A percentile compares a stretch with the other conserved stretches of the same genome.
Evolutionary conservation across 2,888 invertebrate species (phyloP).

Genomic region (Aquatica leii): DNA sequence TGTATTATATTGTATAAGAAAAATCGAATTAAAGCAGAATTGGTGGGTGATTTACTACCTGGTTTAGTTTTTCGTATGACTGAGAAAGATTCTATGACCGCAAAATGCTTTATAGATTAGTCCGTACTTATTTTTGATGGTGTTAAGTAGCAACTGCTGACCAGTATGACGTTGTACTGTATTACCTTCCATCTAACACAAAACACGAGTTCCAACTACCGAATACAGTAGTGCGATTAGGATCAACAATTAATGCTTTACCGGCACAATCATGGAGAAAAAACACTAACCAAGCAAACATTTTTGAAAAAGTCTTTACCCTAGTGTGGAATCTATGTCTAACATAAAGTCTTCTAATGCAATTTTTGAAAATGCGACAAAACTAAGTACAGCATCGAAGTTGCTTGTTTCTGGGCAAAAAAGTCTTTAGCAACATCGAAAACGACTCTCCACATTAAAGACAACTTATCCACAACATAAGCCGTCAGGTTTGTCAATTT

Average conservation of each 20-base stretch:
- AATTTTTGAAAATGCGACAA: constrained; percentile 2
- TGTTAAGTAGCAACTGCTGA: too few relatives aligned
- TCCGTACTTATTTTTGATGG: constrained; percentile 12
- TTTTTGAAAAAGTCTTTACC: background rate
- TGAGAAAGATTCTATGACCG: constrained; percentile 6
- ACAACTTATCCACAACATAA: constrained; percentile 13
- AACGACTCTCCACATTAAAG: background rate
- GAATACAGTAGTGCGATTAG: background rate
- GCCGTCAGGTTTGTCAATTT: constrained; percentile 7
- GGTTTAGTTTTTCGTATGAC: constrained; percentile 12
- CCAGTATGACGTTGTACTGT: background rate
- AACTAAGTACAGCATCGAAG: constrained; percentile 1
- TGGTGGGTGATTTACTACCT: background rate
- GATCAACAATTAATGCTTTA: constrained; percentile 4
- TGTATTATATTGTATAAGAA: constrained; percentile 14
- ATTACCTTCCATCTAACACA: background rate
- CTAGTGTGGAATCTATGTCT: constrained; percentile 9
- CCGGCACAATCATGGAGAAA: constrained; percentile 11
- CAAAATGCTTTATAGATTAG: constrained; percentile 9
- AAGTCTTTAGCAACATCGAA: background rate
- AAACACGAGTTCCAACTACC: background rate
- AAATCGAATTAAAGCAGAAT: constrained; percentile 2
- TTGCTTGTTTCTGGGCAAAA: constrained; percentile 1
- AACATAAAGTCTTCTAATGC: background rate
- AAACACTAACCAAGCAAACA: constrained; percentile 11